Evolutionary conservation across 2,113 vertebrate species (phyloP).

Genomic region (Nanger granti): DNA sequence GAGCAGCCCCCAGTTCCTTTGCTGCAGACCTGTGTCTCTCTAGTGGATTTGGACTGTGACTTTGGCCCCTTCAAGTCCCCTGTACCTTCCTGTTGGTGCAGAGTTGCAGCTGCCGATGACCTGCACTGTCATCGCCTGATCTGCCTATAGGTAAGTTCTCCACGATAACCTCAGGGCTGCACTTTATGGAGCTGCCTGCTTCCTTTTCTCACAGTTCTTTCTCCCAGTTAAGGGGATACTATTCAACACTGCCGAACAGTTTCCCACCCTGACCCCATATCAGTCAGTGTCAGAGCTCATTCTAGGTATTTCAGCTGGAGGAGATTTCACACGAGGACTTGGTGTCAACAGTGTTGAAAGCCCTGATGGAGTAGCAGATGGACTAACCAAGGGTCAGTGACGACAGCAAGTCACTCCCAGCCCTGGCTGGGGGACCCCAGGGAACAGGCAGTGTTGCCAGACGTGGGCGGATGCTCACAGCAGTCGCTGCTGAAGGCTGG

Average conservation of each 20-base stretch:
- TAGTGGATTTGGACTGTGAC: neutral
- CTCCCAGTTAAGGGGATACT: neutral
- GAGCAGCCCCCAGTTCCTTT: too few relatives aligned
- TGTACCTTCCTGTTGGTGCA: neutral
- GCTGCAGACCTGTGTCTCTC: neutral
- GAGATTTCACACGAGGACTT: neutral
- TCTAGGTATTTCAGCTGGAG: neutral
- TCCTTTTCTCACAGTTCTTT: neutral
- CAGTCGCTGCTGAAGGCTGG: neutral
- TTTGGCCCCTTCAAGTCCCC: neutral
- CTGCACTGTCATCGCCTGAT: accelerated
- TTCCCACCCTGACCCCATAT: neutral
- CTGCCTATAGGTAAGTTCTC: neutral
- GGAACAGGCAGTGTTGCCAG: neutral
- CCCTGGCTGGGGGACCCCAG: neutral
- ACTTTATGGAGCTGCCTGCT: neutral
- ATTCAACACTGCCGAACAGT: neutral
- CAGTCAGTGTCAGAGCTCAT: neutral
- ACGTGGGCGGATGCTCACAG: neutral
- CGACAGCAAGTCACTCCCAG: neutral
- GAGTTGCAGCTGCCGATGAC: neutral
- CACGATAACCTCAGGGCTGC: neutral
- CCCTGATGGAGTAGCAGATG: neutral
- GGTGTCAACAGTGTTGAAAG: neutral
- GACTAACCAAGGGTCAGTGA: neutral